phyloP scores from a whole-genome alignment of 2,797 vertebrate species.

The Gambelia wislizenii region DNA sequence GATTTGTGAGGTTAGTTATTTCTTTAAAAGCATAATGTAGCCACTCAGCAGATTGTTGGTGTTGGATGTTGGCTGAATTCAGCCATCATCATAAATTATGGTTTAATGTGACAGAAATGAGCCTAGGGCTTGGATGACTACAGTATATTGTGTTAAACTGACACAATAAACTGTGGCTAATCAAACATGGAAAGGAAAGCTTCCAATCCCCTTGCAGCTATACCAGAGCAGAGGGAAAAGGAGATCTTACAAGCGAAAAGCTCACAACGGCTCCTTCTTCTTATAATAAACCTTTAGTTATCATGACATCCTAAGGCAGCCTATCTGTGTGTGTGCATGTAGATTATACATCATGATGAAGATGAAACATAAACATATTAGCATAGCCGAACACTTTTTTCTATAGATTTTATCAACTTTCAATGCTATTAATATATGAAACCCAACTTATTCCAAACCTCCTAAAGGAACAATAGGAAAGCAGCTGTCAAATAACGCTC shows the following conservation, averaged over 20 bases:
- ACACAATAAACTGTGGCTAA: background rate
- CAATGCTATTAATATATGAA: constrained; percentile 35
- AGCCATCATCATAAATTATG: background rate
- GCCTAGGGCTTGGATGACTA: background rate
- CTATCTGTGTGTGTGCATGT: background rate
- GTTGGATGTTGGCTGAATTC: background rate
- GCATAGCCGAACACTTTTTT: constrained; percentile 22
- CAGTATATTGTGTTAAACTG: background rate
- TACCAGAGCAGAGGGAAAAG: background rate
- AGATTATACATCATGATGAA: background rate
- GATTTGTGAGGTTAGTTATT: constrained; percentile 22
- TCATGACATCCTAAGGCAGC: background rate
- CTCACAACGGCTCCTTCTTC: background rate
- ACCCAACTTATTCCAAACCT: constrained; percentile 38
- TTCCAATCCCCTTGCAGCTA: background rate
- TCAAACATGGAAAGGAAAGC: background rate
- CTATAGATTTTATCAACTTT: constrained; percentile 40
- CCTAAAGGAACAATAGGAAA: constrained; percentile 52
- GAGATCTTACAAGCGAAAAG: background rate
- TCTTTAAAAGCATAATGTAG: constrained; percentile 34
- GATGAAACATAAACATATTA: constrained; percentile 46
- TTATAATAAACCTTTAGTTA: background rate
- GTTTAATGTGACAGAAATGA: background rate
- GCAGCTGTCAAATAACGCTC: constrained; percentile 30
- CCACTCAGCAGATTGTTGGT: background rate